Base-by-base conservation (phyloP, 2,888 invertebrate species). In the Apantesis nais region DNA sequence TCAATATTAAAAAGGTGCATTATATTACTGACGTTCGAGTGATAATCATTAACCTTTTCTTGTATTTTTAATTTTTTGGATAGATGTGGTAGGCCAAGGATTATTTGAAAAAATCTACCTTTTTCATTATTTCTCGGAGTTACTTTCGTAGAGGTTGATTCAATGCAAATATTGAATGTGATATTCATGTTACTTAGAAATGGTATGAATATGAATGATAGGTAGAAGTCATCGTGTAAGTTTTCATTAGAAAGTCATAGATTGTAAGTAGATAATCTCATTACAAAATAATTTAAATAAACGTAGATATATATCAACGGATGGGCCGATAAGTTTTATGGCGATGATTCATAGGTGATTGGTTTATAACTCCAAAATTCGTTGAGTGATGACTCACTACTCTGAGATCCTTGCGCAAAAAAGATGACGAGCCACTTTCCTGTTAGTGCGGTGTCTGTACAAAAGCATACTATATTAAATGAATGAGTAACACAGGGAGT, bases 331-430 rank as follows among this genome's bases (percentile, higher is more conserved):
- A 65, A 65, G 25, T 65, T 69, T 60, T 62, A 62, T 64, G 70
- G 55, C 71, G 67, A 81, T 83, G 81, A 81, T 63, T 81, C 77
- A 83, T 72, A 75, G 71, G 72, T 74, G 75, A 81, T 77, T 77
- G 81, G 72, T 74, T 80, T 73, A 74, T 71, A 71, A 70, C 73
- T 78, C 68, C 66, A 74, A 75, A 72, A 74, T 74, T 71, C 67
- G 72, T 75, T 72, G 31, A 75, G 64, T 70, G 74, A 74, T 73
- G 76, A 76, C 75, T 74, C 77, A 73, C 68, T 60, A 34, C 58
- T 65, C 64, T 66, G 77, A 71, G 72, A 76, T 71, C 66, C 72
- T 63, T 67, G 65, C 71, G 69, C 68, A 73, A 64, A 78, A 78
- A 82, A 79, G 73, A 74, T 62, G 52, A 39, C 44, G 61, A 67